Base-by-base conservation (phyloP, 2,888 invertebrate species). In the Subacronicta megacephala region DNA sequence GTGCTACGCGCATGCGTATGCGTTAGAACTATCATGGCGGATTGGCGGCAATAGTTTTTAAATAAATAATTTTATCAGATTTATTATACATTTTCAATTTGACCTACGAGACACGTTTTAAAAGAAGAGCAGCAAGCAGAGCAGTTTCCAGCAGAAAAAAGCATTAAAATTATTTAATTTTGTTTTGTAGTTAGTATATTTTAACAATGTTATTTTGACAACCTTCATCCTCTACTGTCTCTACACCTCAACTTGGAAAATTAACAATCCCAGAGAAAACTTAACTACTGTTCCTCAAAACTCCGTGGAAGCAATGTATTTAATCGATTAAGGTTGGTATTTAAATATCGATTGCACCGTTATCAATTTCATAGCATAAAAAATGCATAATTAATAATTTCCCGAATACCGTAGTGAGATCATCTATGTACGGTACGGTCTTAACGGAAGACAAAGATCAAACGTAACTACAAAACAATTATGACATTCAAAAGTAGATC, bases 341-440 rank as follows among this genome's bases (percentile, higher is more conserved):
- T 35, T 18, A 35, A 55, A 41, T 49, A 45, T 26, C 17, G 33
- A 33, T 31, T 1, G 1, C 31, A 50, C 69, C 72, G 61, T 62
- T 69, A 69, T 61, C 52, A 15, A 71, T 61, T 55, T 46, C 47
- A 47, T 7, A 44, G 52, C 41, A 41, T 29, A 50, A 53, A 31
- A 52, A 70, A 70, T 6, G 7, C 18, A 44, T 58, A 18, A 62
- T 60, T 71, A 49, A 50, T 53, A 67, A 60, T 60, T 58, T 57
- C 43, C 37, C 23, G 41, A 67, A 67, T 45, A 15, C 72, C 62
- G 54, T 54, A 62, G 63, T 68, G 71, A 72, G 69, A 64, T 72
- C 73, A 72, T 57, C 55, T 41, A 60, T 36, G 36, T 56, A 53
- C 49, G 54, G 36, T 56, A 53, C 49, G 54, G 54, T 59, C 62